Conservation (phyloP, 2,888 invertebrate genomes). For the Campoplex nolae region DNA sequence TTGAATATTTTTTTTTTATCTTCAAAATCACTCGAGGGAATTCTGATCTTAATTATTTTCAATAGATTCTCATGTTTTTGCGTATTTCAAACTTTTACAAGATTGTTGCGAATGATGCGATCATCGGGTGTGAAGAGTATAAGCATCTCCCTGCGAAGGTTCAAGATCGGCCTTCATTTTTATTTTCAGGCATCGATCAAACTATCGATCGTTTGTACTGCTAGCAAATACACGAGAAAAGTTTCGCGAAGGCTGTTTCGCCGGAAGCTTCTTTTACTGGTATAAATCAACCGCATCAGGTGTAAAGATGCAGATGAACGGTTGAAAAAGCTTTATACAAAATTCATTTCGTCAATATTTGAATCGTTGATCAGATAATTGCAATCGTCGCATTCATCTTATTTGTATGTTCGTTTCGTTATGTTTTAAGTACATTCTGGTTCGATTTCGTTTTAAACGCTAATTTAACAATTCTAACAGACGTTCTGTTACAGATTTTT, state of each 20-base stretch:
- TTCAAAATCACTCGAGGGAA: neutral
- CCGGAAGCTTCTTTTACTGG: constrained; percentile 19
- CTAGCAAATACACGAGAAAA: neutral
- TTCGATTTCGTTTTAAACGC: constrained; percentile 57
- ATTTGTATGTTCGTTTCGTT: neutral
- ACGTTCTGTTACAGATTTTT: constrained; percentile 47
- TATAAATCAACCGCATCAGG: constrained; percentile 61
- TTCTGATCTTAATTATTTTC: neutral
- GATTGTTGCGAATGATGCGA: neutral
- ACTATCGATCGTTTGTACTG: neutral
- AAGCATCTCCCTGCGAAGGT: neutral
- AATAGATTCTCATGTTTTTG: neutral
- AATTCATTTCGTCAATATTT: constrained; percentile 40
- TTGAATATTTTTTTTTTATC: neutral
- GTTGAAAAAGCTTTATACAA: constrained; percentile 62
- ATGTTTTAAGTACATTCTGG: constrained; percentile 52
- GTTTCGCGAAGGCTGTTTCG: constrained; percentile 15
- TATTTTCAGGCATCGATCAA: neutral
- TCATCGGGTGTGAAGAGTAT: neutral
- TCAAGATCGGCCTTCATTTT: neutral
- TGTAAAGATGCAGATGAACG: constrained; percentile 46
- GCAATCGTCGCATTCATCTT: constrained; percentile 6
- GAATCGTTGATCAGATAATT: constrained; percentile 19
- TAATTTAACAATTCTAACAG: constrained; percentile 56
- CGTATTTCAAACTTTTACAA: neutral